phyloP scores from a whole-genome alignment of 2,888 invertebrate species.

The Phorcus lineatus region DNA sequence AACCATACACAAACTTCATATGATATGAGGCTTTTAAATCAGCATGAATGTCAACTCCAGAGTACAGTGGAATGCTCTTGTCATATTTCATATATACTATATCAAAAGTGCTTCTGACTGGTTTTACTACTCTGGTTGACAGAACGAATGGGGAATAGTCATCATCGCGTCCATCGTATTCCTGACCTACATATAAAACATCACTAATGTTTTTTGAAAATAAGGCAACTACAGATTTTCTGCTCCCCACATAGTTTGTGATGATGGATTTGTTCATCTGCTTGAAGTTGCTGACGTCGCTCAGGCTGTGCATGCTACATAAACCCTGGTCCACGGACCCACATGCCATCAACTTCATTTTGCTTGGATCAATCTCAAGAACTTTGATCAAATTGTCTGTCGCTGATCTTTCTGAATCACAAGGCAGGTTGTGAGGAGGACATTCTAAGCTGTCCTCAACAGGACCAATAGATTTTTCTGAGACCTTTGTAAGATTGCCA shows the following conservation, averaged over 20 bases:
- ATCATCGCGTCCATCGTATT: constrained; percentile 44
- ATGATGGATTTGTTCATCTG: constrained; percentile 1
- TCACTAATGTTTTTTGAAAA: background rate
- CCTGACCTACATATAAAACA: constrained; percentile 48
- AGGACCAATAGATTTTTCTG: constrained; percentile 27
- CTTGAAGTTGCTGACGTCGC: constrained; percentile 33
- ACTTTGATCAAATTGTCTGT: constrained; percentile 49
- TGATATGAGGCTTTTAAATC: constrained; percentile 26
- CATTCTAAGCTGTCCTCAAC: constrained; percentile 28
- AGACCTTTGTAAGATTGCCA: constrained; percentile 28
- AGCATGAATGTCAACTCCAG: constrained; percentile 30
- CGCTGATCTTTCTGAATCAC: background rate
- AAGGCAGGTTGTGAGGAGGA: constrained; percentile 20
- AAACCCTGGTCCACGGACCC: constrained; percentile 50
- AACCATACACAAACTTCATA: constrained; percentile 67
- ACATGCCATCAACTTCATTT: constrained; percentile 47
- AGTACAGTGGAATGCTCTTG: background rate
- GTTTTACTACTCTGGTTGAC: constrained; percentile 37
- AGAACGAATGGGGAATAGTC: constrained; percentile 41
- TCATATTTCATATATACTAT: constrained; percentile 25
- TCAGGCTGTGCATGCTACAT: constrained; percentile 46
- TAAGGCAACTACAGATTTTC: constrained; percentile 33
- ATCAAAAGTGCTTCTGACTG: background rate
- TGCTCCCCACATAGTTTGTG: constrained; percentile 34
- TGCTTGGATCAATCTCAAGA: constrained; percentile 42